Conservation (phyloP, 2,888 invertebrate genomes). For the Argyra leucocephala region DNA sequence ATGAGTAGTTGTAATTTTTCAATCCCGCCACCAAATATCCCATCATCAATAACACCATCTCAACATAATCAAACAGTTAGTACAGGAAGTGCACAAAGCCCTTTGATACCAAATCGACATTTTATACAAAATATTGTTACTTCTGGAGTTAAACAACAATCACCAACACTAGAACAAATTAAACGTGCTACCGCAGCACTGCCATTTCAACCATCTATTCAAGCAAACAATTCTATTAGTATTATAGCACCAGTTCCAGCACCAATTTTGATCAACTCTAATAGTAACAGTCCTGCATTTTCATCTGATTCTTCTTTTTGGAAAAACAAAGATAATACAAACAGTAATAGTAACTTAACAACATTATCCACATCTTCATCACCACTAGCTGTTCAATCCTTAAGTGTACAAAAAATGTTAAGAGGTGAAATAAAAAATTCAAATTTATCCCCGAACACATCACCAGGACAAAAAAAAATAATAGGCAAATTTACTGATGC, state of each 20-base stretch:
- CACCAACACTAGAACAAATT: not conserved
- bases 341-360: not conserved
- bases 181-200: conserved; percentile 4
- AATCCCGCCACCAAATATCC: conserved; percentile 6
- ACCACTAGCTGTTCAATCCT: not conserved
- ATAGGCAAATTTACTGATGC: not conserved
- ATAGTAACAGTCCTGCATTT: conserved; percentile 4
- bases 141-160: not conserved
- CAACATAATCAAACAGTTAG: not conserved
- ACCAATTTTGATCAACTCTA: not conserved
- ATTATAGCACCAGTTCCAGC: not conserved
- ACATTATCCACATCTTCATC: conserved; percentile 12
- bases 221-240: not conserved
- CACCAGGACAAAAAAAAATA: not conserved
- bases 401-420: not conserved
- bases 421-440: not conserved
- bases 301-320: conserved; percentile 12
- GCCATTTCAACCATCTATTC: not conserved
- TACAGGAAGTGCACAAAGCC: not conserved
- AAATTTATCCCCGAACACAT: not conserved
- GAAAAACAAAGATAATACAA: not conserved
- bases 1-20: conserved; percentile 11
- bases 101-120: not conserved
- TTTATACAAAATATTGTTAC: not conserved
- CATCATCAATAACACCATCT: not conserved